Base-by-base conservation (phyloP, 2,888 invertebrate genomes). In the Drosophila meridiana region DNA sequence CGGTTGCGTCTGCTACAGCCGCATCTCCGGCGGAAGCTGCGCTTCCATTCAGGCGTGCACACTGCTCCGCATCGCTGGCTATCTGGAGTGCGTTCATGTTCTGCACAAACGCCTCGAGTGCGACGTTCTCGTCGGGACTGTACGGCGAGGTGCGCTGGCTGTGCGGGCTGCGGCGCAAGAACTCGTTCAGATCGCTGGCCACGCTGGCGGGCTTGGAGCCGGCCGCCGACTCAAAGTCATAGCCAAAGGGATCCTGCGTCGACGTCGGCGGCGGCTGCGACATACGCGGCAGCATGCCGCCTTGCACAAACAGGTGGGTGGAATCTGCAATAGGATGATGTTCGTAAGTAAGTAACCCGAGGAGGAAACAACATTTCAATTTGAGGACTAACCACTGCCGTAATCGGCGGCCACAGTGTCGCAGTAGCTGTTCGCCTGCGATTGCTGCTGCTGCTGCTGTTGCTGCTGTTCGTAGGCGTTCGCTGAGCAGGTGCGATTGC, bases 161-260 rank as follows among this genome's bases (percentile, higher is more conserved):
- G 68, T 73, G 82, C 77, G 89, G 89, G 43, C 87, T 87, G 67
- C 87, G 83, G 14, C 87, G 90, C 70, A 96, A 94, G 89, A 96
- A 95, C 91, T 97, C 96, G 93, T 96, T 96, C 85, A 97, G 94
- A 93, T 97, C 96, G 85, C 97, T 94, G 92, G 76, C 83, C 42
- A 85, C 89, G 57, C 90, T 85, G 59, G 96, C 95, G 76, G 96
- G 95, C 68, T 90, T 86, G 1, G 90, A 87, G 60, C 69, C 64
- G 7, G 96, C 95, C 63, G 97, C 95, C 60, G 97, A 96, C 76
- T 97, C 96, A 76, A 97, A 97, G 92, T 97, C 97, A 90, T 96
- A 96, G 82, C 97, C 97, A 93, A 97, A 97, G 28, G 97, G 95
- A 93, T 98, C 98, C 93, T 98, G 97, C 2, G 96, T 96, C 92